These are phyloP conservation scores for Melanotaenia boesemani DNA, from an alignment of 2,797 vertebrate genomes.

Conservation along the genomic window DNA sequence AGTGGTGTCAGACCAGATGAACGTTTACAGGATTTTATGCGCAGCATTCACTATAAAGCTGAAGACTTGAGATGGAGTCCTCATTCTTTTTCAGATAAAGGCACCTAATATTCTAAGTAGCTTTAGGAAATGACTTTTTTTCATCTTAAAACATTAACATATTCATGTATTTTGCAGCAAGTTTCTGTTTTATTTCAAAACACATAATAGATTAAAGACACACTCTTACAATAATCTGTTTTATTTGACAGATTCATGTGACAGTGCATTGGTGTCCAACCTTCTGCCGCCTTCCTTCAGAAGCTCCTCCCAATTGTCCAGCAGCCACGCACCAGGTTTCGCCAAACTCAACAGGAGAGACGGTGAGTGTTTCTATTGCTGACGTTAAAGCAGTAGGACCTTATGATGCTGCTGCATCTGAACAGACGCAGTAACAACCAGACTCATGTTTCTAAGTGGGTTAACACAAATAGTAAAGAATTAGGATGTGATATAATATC, in stretches of 20 bases:
- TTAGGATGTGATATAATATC: neutral
- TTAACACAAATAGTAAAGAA: neutral
- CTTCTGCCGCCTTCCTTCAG: conserved; percentile 76
- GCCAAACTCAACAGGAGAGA: conserved; percentile 83
- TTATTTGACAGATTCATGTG: conserved; percentile 76
- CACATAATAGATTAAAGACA: too few species aligned
- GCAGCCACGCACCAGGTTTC: conserved; percentile 76
- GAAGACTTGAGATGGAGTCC: too few species aligned
- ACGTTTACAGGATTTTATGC: too few species aligned
- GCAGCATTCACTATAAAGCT: too few species aligned
- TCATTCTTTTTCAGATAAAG: too few species aligned
- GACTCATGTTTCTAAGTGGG: neutral
- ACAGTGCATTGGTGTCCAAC: conserved; percentile 70
- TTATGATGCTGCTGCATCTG: neutral
- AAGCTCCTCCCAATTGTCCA: conserved; percentile 79
- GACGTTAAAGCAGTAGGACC: neutral
- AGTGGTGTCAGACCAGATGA: too few species aligned
- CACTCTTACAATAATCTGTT: neutral
- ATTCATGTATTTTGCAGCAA: too few species aligned
- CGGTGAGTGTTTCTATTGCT: conserved; percentile 52
- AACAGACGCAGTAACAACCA: neutral
- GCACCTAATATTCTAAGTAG: too few species aligned
- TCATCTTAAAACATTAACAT: too few species aligned
- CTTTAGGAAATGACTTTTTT: too few species aligned
- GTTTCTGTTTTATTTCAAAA: too few species aligned